Base-by-base conservation (phyloP, 1,140 invertebrate species). In the Nephotettix cincticeps region DNA sequence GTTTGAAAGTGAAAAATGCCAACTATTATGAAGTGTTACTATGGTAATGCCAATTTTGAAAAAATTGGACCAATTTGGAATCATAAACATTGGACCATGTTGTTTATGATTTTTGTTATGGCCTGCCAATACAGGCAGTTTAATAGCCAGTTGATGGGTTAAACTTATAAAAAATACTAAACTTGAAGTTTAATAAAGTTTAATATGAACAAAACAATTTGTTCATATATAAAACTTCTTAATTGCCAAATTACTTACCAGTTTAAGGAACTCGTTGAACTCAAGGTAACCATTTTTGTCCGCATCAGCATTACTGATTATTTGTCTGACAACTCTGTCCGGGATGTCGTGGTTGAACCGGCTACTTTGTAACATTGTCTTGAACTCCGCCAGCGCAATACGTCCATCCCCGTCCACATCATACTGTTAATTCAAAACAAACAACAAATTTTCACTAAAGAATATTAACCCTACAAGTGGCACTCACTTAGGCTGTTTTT, bases 251-350 rank as follows among this genome's bases (percentile, higher is more conserved):
- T 36, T 36, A 71, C 84, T 81, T 75, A 93, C 91, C 90, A 95
- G 91, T 13, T 84, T 81, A 45, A 93, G 86, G 78, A 95, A 95
- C 83, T 95, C 93, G 27, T 87, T 83, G 78, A 90, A 93, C 75
- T 90, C 88, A 61, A 95, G 79, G 64, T 87, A 86, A 1, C 90
- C 90, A 75, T 91, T 88, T 75, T 87, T 85, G 79, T 95, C 87
- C 17, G 81, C 78, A 81, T 95, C 93, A 11, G 88, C 88, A 68
- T 87, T 84, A 3, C 83, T 78, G 81, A 94, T 84, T 69, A 95
- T 90, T 77, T 88, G 86, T 67, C 86, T 84, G 0, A 93, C 86
- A 40, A 91, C 87, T 72, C 89, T 85, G 45, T 85, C 80, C 11
- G 93, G 92, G 70, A 95, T 86, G 71, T 93, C 89, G 71, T 90